These are phyloP conservation scores for Cephalophus harveyi DNA, from an alignment of 2,113 vertebrate genomes.

Conservation along the genomic window DNA sequence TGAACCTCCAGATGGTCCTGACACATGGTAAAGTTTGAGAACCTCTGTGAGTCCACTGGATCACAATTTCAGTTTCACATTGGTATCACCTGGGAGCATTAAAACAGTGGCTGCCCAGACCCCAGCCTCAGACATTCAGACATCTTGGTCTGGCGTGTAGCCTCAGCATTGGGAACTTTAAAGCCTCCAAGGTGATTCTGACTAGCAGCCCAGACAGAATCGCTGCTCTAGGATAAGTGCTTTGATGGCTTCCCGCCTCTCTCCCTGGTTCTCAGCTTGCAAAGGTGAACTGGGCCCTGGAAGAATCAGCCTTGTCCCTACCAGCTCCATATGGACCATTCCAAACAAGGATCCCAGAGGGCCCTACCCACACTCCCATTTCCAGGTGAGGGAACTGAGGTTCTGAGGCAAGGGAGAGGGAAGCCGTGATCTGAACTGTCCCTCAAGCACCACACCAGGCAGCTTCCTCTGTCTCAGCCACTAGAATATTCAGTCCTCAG, in stretches of 20 bases:
- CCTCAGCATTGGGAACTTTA: no score
- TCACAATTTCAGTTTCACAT: not conserved
- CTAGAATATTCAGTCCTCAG: not conserved
- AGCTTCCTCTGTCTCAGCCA: not conserved
- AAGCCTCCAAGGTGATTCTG: not conserved
- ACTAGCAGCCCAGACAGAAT: not conserved
- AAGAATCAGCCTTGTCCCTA: not conserved
- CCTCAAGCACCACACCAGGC: no score
- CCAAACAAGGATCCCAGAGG: no score
- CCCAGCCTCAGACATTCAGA: not conserved
- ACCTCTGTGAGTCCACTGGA: not conserved
- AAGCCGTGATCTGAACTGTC: not conserved
- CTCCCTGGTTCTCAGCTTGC: not conserved
- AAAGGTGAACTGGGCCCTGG: not conserved
- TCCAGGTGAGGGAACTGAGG: not conserved
- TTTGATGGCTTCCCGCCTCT: not conserved
- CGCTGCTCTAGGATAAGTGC: not conserved
- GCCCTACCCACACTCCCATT: no score
- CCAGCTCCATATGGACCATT: rapidly evolving
- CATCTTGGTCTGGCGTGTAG: not conserved
- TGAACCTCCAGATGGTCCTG: not conserved
- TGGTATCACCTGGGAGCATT: not conserved
- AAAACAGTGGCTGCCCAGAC: not conserved
- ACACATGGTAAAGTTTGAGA: not conserved
- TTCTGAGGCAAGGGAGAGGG: not conserved